Percentiles rank a stretch among this genome's conserved stretches.
Conservation (phyloP, 2,888 invertebrate genomes). For the Enchytraeus crypticus region DNA sequence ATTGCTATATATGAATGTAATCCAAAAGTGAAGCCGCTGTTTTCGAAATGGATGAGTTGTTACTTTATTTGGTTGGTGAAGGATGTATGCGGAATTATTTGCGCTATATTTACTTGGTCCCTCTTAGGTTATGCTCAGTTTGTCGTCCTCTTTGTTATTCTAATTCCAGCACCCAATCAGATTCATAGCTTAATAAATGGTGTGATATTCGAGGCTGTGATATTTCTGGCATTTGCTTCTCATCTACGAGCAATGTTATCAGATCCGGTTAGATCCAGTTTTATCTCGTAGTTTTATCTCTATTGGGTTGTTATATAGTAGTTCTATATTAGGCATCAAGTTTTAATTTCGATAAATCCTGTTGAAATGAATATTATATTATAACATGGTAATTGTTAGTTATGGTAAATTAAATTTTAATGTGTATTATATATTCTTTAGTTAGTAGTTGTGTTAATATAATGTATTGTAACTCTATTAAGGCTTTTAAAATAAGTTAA, state of each 20-base stretch:
- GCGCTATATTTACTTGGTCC: slow-evolving; percentile 69
- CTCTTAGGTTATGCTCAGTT: slow-evolving; percentile 79
- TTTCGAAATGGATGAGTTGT: slow-evolving; percentile 26
- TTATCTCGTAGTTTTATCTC: too few species aligned
- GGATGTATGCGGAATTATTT: slow-evolving; percentile 77
- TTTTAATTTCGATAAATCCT: too few species aligned
- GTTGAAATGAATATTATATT: too few species aligned
- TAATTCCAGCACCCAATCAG: slow-evolving; percentile 66
- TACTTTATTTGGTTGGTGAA: slow-evolving; percentile 59
- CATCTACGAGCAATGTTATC: slow-evolving; percentile 74
- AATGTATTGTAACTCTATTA: too few species aligned
- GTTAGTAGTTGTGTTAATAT: too few species aligned
- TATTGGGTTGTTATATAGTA: too few species aligned
- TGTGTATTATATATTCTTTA: too few species aligned
- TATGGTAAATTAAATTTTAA: too few species aligned
- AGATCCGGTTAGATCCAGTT: slow-evolving; percentile 64
- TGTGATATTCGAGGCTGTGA: slow-evolving; percentile 66
- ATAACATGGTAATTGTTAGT: too few species aligned
- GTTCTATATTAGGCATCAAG: too few species aligned
- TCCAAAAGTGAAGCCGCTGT: slow-evolving; percentile 34
- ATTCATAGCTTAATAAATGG: slow-evolving; percentile 57
- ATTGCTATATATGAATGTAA: slow-evolving; percentile 38
- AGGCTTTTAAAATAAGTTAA: too few species aligned
- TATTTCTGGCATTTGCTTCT: slow-evolving; percentile 65
- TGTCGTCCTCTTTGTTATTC: slow-evolving; percentile 67